Conservation (phyloP, 1,140 invertebrate genomes). For the Dendroctonus valens region DNA sequence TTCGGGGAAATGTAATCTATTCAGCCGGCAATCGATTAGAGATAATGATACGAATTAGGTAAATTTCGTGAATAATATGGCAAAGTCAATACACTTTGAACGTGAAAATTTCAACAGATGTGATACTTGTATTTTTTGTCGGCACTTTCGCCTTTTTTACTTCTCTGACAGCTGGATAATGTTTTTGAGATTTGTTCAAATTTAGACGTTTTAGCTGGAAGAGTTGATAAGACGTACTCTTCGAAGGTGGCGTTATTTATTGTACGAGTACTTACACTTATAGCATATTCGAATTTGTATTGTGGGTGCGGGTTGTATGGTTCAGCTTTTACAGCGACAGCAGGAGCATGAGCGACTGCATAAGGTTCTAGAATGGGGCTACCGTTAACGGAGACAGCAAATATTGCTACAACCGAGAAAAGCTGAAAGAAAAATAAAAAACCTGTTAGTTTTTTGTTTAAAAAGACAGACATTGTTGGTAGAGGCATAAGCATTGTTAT, state of each 20-base stretch:
- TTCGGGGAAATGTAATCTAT: no score
- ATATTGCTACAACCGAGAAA: background rate
- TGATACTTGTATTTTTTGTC: background rate
- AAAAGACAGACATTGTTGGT: no score
- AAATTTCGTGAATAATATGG: no score
- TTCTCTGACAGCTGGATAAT: background rate
- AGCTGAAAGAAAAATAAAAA: conserved; percentile 1
- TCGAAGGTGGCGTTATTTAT: background rate
- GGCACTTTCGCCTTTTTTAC: background rate
- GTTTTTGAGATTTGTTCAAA: background rate
- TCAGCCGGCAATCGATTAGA: no score
- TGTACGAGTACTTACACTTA: conserved; percentile 50
- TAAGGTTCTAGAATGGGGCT: conserved; percentile 31
- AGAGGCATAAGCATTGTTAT: no score
- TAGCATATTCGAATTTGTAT: conserved; percentile 61
- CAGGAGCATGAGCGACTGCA: conserved; percentile 44
- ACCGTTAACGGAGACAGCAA: background rate
- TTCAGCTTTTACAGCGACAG: conserved; percentile 49
- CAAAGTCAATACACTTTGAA: no score
- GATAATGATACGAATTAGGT: no score
- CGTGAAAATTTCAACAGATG: no score
- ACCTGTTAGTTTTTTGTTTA: background rate
- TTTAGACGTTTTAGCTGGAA: background rate
- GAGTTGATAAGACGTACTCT: background rate
- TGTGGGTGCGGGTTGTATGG: conserved; percentile 56